Evolutionary conservation across 1,140 invertebrate species (phyloP).

Genomic region (Formica selysi): DNA sequence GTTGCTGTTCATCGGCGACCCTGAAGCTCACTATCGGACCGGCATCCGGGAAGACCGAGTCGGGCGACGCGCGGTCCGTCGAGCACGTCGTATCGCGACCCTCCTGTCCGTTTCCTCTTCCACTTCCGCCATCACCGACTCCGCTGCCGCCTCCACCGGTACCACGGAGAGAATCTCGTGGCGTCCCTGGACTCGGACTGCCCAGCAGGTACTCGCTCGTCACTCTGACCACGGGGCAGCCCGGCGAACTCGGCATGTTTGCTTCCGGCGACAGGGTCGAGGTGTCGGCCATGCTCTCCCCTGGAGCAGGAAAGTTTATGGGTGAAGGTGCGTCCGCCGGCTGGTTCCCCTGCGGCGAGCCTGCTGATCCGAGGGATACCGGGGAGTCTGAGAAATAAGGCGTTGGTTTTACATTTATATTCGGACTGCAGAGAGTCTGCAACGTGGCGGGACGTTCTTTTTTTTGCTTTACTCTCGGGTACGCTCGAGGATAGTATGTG

Average conservation of each 20-base stretch:
- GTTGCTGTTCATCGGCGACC: conserved; percentile 80
- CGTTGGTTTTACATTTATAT: conserved; percentile 74
- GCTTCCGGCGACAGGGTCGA: conserved; percentile 95
- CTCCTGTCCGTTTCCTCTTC: conserved; percentile 82
- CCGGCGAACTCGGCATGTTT: conserved; percentile 91
- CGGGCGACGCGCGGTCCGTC: conserved; percentile 83
- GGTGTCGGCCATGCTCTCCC: conserved; percentile 95
- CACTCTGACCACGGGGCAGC: conserved; percentile 85
- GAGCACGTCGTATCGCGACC: conserved; percentile 76
- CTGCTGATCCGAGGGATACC: conserved; percentile 86
- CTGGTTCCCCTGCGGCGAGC: conserved; percentile 84
- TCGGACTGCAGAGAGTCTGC: conserved; percentile 44
- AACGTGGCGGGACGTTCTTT: neutral
- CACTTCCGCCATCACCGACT: conserved; percentile 67
- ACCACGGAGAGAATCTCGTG: conserved; percentile 75
- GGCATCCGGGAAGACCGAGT: conserved; percentile 84
- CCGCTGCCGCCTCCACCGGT: conserved; percentile 59
- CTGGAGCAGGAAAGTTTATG: conserved; percentile 88
- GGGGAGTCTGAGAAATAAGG: conserved; percentile 85
- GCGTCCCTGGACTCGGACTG: conserved; percentile 83
- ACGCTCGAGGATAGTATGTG: neutral
- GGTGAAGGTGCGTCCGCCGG: conserved; percentile 85
- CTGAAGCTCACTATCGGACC: conserved; percentile 75
- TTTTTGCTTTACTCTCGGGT: conserved; percentile 19
- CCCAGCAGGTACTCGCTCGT: conserved; percentile 85